Percentiles rank a stretch among this genome's conserved stretches.
Conservation (phyloP, 2,797 vertebrate species). For the Tadarida brasiliensis region DNA sequence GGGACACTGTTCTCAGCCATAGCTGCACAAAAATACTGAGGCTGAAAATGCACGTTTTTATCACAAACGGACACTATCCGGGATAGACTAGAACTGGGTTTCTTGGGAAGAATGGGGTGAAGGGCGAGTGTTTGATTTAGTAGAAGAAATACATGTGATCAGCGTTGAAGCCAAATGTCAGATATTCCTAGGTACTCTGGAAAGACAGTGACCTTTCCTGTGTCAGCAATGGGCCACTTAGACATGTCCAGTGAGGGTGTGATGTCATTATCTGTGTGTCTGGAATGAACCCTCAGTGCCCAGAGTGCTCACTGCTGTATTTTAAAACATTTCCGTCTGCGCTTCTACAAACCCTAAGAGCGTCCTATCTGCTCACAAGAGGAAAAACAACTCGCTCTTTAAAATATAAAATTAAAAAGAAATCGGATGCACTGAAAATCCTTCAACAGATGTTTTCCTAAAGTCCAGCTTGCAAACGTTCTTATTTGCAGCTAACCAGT, state of each 20-base stretch:
- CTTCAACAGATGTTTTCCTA: background rate
- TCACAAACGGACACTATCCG: background rate
- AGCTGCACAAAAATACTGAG: accelerated
- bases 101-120: background rate
- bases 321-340: background rate
- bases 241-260: background rate
- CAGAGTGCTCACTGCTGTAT: background rate
- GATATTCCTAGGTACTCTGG: too few relatives aligned
- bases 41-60: too few relatives aligned
- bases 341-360: background rate
- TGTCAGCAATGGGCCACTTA: accelerated
- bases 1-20: background rate
- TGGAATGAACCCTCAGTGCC: background rate
- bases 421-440: background rate
- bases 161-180: accelerated
- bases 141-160: background rate
- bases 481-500: background rate
- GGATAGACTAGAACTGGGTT: accelerated
- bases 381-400: background rate
- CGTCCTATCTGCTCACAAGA: background rate
- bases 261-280: too few relatives aligned
- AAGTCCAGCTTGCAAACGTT: background rate
- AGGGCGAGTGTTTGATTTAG: background rate
- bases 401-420: background rate
- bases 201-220: background rate